Percentiles rank a stretch among this genome's conserved stretches.
phyloP scores from a whole-genome alignment of 2,888 invertebrate genomes.

The Pristionchus mayeri region DNA sequence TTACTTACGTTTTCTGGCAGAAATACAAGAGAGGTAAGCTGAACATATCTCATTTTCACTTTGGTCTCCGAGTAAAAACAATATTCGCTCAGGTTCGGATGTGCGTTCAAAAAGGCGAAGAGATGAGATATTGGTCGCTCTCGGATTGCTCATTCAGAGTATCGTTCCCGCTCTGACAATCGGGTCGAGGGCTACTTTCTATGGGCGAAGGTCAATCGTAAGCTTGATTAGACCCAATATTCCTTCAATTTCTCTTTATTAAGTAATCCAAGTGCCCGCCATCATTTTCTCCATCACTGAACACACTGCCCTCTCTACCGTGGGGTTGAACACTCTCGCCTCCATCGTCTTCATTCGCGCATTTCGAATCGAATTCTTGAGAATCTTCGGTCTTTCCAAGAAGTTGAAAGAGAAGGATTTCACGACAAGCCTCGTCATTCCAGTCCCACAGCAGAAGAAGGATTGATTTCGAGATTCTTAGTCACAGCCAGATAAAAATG shows the following conservation, averaged over 20 bases:
- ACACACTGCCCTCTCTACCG: background rate
- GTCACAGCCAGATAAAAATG: too few species aligned
- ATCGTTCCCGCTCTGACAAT: slow-evolving; percentile 14
- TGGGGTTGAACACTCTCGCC: slow-evolving; percentile 11
- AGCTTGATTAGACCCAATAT: too few species aligned
- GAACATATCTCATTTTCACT: too few species aligned
- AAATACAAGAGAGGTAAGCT: background rate
- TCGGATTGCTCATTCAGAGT: background rate
- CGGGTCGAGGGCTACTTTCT: too few species aligned
- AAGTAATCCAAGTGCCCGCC: background rate
- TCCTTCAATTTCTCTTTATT: background rate
- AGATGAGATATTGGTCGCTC: background rate
- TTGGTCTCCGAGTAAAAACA: too few species aligned
- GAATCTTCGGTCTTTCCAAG: background rate
- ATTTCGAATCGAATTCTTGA: slow-evolving; percentile 10
- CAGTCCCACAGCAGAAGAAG: too few species aligned
- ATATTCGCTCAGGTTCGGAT: background rate
- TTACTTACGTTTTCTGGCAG: background rate
- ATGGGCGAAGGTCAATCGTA: too few species aligned
- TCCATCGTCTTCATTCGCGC: slow-evolving; percentile 9
- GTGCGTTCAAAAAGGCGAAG: background rate
- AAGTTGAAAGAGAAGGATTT: too few species aligned
- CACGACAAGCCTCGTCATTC: too few species aligned
- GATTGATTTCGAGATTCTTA: too few species aligned
- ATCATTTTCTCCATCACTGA: background rate